A percentile compares a stretch with the other conserved stretches of the same genome.
Evolutionary conservation across 2,797 vertebrate genomes (phyloP).

Genomic region (Thamnophis elegans): DNA sequence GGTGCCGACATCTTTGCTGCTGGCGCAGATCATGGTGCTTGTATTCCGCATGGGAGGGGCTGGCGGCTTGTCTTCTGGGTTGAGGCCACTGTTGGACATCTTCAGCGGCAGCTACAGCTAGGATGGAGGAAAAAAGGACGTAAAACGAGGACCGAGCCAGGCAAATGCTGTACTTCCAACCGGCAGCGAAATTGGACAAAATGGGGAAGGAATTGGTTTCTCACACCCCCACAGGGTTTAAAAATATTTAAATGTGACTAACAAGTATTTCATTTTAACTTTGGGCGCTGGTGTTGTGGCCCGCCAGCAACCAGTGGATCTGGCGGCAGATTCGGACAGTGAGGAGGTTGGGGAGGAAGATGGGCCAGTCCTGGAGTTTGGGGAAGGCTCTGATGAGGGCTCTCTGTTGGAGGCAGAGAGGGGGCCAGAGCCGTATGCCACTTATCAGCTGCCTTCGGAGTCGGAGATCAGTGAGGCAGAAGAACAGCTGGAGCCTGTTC

Average conservation of each 20-base stretch:
- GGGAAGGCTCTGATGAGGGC: too few species aligned
- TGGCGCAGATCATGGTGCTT: conserved; percentile 91
- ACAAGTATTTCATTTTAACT: background rate
- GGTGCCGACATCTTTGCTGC: conserved; percentile 83
- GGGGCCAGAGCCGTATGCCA: too few species aligned
- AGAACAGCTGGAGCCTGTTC: too few species aligned
- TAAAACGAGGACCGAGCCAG: background rate
- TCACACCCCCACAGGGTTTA: background rate
- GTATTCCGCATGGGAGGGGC: conserved; percentile 97
- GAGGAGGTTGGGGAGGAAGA: too few species aligned
- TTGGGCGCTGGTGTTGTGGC: too few species aligned
- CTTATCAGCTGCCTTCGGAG: too few species aligned
- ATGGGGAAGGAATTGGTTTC: background rate
- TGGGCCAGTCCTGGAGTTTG: too few species aligned
- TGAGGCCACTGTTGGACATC: conserved; percentile 93
- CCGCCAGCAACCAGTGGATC: too few species aligned
- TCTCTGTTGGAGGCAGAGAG: too few species aligned
- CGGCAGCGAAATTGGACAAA: background rate
- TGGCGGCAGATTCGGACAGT: too few species aligned
- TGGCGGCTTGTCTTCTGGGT: conserved; percentile 93
- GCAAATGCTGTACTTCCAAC: background rate
- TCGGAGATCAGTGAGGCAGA: too few species aligned
- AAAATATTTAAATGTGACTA: background rate
- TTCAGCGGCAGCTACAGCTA: conserved; percentile 71
- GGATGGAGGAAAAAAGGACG: conserved; percentile 26